A percentile compares a stretch with the other conserved stretches of the same genome.
Conservation (phyloP, 2,888 invertebrate species). For the Volucella inanis region DNA sequence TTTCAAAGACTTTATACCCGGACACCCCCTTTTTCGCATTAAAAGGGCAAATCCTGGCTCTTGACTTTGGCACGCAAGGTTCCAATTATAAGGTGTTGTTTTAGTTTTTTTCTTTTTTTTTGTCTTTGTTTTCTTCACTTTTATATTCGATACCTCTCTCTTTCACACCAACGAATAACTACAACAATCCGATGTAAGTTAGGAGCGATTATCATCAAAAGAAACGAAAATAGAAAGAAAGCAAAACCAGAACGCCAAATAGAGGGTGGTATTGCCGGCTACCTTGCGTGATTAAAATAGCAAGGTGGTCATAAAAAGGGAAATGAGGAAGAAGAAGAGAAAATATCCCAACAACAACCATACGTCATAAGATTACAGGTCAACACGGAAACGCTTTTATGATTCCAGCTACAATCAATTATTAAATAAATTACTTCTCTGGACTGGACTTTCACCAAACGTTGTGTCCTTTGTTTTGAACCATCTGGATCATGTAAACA, state of each 20-base stretch:
- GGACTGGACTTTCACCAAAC: constrained; percentile 7
- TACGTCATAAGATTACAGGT: constrained; percentile 35
- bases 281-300: constrained; percentile 55
- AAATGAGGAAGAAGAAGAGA: background rate
- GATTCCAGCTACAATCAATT: constrained; percentile 11
- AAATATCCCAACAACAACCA: background rate
- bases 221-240: background rate
- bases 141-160: background rate
- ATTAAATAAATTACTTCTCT: constrained; percentile 23
- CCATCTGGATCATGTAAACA: background rate
- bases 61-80: constrained; percentile 51
- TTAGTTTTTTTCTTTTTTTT: background rate
- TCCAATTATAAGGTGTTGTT: constrained; percentile 33
- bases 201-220: constrained; percentile 24
- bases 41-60: constrained; percentile 53
- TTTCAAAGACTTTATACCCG: constrained; percentile 25
- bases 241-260: constrained; percentile 1
- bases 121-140: background rate
- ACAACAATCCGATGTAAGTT: constrained; percentile 40
- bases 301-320: constrained; percentile 1
- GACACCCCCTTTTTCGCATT: constrained; percentile 36
- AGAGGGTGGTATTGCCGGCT: constrained; percentile 18
- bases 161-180: constrained; percentile 10
- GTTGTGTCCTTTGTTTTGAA: background rate
- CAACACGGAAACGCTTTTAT: constrained; percentile 45